Evolutionary conservation across 1,140 invertebrate genomes (phyloP), one percentile per base, ranked within the genome.

Genomic region (Drosophila parvula): DNA sequence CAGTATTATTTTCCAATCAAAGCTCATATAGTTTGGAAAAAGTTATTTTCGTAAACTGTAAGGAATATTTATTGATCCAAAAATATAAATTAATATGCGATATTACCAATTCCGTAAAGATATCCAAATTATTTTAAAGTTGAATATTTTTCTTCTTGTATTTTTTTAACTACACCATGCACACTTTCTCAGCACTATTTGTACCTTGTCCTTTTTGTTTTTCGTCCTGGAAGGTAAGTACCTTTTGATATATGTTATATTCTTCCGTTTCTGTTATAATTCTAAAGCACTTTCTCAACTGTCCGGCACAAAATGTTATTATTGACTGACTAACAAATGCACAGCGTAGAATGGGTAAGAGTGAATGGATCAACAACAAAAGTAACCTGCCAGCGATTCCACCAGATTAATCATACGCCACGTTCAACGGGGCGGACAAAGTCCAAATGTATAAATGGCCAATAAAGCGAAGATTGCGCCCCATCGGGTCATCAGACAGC

Each of bases 221-320:
- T 60, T 76, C 43, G 74, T 76, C 74, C 74, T 48, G 2, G n/a
- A 6, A 41, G 73, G 83, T 88, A 76, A 88, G 83, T 89, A 83
- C 56, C 18, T 27, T 12, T 5, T 53, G 5, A 2, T 51, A 5
- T 27, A 5, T 38, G 12, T n/a, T 55, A 27, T 45, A 6, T 28
- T 40, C 18, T 7, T 30, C 22, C 34, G 18, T 44, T 56, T 58
- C 7, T 36, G 11, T 65, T 74, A 55, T 64, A 58, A 60, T 40
- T 45, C 7, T 16, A 12, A 18, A 62, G 62, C 79, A 78, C 79
- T 59, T 78, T 50, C 14, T 38, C 48, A 59, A 60, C 63, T 78
- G 63, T 75, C 34, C 16, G 44, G 68, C 82, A 86, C 83, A 76
- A 82, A 67, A 68, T 45, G 18, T 62, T 50, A 63, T 62, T 82